phyloP scores from a whole-genome alignment of 2,113 vertebrate genomes.

The Cyanoramphus novaezelandiae region DNA sequence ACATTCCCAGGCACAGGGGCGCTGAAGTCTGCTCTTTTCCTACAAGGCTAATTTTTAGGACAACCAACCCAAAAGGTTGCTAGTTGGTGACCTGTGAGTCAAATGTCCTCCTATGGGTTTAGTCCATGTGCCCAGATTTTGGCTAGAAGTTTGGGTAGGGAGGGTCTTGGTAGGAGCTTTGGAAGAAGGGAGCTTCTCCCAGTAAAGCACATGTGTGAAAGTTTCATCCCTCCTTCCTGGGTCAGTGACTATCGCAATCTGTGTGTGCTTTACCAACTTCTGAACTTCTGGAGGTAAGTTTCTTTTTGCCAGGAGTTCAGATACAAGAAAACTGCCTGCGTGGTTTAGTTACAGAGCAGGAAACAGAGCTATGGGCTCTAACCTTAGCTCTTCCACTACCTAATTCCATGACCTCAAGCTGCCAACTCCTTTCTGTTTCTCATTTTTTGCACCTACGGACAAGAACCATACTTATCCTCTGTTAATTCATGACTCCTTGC shows the following conservation, averaged over 20 bases:
- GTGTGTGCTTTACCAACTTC: neutral
- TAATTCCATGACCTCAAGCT: neutral
- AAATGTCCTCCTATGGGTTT: neutral
- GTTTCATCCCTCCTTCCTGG: neutral
- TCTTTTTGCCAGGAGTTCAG: neutral
- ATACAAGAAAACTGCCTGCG: neutral
- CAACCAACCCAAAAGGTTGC: neutral
- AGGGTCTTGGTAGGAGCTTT: neutral
- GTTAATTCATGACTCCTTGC: constrained; percentile 7
- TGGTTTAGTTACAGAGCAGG: neutral
- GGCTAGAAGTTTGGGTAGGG: neutral
- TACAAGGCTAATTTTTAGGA: neutral
- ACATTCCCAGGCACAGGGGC: neutral
- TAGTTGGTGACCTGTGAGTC: neutral
- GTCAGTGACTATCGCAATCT: neutral
- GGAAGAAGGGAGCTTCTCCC: neutral
- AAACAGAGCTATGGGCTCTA: neutral
- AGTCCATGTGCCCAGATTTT: neutral
- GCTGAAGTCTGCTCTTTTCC: neutral
- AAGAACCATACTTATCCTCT: neutral
- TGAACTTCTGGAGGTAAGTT: neutral
- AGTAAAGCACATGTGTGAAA: neutral
- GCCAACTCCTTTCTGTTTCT: constrained; percentile 9
- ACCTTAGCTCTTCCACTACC: neutral
- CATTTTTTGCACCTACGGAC: constrained; percentile 19